These are phyloP conservation scores for Myanophis thanlyinensis DNA, from an alignment of 2,113 vertebrate species.

Conservation along the genomic window DNA sequence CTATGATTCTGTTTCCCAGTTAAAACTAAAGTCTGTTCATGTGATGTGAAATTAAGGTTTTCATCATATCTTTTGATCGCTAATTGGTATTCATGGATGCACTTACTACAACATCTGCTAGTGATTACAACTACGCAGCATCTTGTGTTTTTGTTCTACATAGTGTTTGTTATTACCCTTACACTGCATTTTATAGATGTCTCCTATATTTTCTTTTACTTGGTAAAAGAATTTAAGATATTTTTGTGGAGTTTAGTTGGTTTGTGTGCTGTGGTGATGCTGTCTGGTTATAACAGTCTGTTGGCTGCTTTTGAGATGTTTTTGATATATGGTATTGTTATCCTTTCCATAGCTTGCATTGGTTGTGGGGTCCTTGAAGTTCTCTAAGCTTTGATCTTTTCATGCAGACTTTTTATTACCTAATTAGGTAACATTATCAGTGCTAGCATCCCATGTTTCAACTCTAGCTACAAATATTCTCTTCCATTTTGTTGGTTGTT, in stretches of 20 bases:
- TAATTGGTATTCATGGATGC: neutral
- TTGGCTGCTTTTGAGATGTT: neutral
- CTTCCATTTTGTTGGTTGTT: neutral
- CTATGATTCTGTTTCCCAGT: neutral
- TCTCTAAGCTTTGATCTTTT: neutral
- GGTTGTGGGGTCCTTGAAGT: neutral
- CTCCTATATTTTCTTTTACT: neutral
- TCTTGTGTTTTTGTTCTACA: neutral
- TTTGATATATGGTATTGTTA: neutral
- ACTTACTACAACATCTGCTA: neutral
- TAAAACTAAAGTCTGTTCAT: neutral
- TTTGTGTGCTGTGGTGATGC: neutral
- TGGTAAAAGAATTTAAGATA: neutral
- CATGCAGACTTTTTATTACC: neutral
- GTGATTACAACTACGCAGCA: neutral
- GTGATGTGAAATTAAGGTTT: neutral
- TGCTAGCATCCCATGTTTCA: neutral
- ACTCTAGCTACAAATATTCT: neutral
- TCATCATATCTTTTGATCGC: neutral
- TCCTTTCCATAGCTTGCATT: neutral
- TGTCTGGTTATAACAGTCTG: neutral
- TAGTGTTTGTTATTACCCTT: neutral
- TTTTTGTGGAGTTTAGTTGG: neutral
- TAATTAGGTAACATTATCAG: neutral
- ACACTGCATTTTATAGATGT: neutral